These are phyloP conservation scores for Rhagoletis pomonella DNA, from an alignment of 1,140 invertebrate species.

Conservation along the genomic window DNA sequence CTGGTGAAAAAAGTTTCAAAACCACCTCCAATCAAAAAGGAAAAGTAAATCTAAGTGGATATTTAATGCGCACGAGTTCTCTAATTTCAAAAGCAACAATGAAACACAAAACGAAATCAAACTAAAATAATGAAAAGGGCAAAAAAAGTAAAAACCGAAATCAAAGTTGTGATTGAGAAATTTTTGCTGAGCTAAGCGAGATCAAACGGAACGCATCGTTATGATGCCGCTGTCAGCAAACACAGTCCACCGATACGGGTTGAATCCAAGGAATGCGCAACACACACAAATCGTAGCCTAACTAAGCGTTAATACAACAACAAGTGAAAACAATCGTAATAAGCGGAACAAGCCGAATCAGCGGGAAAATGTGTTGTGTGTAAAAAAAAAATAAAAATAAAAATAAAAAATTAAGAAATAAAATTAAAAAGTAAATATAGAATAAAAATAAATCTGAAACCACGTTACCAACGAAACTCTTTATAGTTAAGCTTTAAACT, in stretches of 20 bases:
- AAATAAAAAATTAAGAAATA: not conserved
- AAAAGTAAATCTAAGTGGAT: not conserved
- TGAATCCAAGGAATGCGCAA: not conserved
- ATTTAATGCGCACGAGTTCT: conserved; percentile 29
- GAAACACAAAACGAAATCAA: not conserved
- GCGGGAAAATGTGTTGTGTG: not conserved
- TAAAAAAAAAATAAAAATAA: not conserved
- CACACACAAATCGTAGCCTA: not conserved
- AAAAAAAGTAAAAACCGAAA: not conserved
- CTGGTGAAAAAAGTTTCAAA: not conserved
- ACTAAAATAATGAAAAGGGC: not conserved
- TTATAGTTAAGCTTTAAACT: not conserved
- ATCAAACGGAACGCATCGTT: not conserved
- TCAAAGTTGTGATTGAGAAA: not conserved
- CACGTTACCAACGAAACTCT: too few relatives aligned
- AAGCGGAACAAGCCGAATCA: conserved; percentile 27
- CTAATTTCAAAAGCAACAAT: conserved; percentile 11
- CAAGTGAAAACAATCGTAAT: not conserved
- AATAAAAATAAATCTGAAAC: not conserved
- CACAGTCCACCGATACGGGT: not conserved
- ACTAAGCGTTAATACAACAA: conserved; percentile 38
- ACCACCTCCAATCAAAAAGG: not conserved
- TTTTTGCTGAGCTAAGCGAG: not conserved
- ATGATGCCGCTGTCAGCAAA: too few relatives aligned
- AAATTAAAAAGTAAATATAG: not conserved